These are phyloP conservation scores for Autographa pulchrina DNA, from an alignment of 2,888 invertebrate species.

Conservation along the genomic window DNA sequence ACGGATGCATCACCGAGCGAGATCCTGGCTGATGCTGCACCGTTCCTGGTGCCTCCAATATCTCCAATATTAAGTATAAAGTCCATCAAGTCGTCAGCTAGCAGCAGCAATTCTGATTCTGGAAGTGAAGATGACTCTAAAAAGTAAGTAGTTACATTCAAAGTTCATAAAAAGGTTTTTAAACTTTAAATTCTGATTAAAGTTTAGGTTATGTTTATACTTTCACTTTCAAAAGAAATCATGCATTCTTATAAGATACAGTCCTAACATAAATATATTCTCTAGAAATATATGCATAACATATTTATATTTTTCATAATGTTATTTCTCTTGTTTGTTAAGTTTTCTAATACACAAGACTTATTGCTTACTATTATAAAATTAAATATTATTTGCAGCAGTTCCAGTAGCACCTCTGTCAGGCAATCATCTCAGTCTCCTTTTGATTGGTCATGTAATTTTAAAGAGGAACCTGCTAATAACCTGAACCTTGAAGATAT, in stretches of 20 bases:
- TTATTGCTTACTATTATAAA: neutral
- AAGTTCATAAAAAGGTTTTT: slow-evolving; percentile 30
- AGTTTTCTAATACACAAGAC: neutral
- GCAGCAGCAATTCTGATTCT: slow-evolving; percentile 83
- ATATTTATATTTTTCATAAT: too few relatives aligned
- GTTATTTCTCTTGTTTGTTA: neutral
- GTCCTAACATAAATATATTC: too few relatives aligned
- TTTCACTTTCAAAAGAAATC: slow-evolving; percentile 38
- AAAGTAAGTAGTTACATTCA: slow-evolving; percentile 71
- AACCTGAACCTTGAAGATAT: slow-evolving; percentile 83
- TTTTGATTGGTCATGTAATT: slow-evolving; percentile 76
- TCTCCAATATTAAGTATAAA: slow-evolving; percentile 80
- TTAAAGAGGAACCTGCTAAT: slow-evolving; percentile 76
- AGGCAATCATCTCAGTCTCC: slow-evolving; percentile 81
- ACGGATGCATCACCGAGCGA: slow-evolving; percentile 86
- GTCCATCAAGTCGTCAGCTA: slow-evolving; percentile 80
- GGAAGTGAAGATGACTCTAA: slow-evolving; percentile 87
- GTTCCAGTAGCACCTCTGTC: slow-evolving; percentile 72
- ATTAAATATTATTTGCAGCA: slow-evolving; percentile 48
- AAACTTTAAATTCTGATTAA: slow-evolving; percentile 23
- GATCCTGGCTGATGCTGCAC: slow-evolving; percentile 85
- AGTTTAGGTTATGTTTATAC: slow-evolving; percentile 16
- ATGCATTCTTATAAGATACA: neutral
- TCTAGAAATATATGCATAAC: too few relatives aligned
- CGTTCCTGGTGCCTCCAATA: slow-evolving; percentile 78